Conservation (phyloP, 2,888 invertebrate species). For the Eupithecia pulchellata region DNA sequence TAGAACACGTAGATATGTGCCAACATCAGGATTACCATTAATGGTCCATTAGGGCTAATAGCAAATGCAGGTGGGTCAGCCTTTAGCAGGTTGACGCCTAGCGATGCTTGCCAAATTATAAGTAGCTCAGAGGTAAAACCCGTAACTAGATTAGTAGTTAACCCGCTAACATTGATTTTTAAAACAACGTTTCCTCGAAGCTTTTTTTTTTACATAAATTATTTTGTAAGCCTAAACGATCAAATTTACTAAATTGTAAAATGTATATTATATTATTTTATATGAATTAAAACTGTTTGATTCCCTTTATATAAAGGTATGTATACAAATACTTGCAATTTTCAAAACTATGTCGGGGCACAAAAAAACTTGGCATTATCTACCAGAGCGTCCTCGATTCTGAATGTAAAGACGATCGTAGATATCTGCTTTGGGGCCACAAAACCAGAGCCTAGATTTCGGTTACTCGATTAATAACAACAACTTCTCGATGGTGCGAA, state of each 20-base stretch:
- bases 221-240: too few relatives aligned
- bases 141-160: too few relatives aligned
- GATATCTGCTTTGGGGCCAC: constrained; percentile 20
- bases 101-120: constrained; percentile 33
- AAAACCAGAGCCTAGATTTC: background rate
- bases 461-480: background rate
- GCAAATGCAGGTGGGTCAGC: constrained; percentile 39
- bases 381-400: constrained; percentile 31
- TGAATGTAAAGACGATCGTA: constrained; percentile 34
- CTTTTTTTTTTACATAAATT: too few relatives aligned
- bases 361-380: constrained; percentile 34
- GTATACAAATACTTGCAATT: background rate
- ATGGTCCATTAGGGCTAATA: constrained; percentile 35
- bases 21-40: background rate
- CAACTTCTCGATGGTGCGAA: too few relatives aligned
- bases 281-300: background rate
- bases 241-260: too few relatives aligned
- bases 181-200: background rate
- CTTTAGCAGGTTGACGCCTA: constrained; percentile 34
- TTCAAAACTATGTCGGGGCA: constrained; percentile 23
- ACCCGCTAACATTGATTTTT: too few relatives aligned
- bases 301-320: background rate
- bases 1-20: background rate
- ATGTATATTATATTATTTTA: too few relatives aligned
- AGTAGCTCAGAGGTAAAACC: background rate